Evolutionary conservation across 1,140 invertebrate species (phyloP).

Genomic region (Phocides pigmalion): DNA sequence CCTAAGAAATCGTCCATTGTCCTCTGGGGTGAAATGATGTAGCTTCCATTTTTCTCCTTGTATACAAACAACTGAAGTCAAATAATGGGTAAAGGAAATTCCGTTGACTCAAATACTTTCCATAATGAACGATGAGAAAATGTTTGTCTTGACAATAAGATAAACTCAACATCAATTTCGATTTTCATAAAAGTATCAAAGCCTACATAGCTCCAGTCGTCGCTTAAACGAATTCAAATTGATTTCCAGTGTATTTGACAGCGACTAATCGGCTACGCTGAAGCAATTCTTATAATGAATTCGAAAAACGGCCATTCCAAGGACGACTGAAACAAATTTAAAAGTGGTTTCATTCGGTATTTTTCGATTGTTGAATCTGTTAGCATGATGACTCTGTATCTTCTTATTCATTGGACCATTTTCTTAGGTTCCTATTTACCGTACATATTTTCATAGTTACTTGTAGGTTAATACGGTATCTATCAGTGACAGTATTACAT

Average conservation of each 20-base stretch:
- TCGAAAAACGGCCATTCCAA: slow-evolving; percentile 35
- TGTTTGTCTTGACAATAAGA: background rate
- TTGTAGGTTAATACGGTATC: too few species aligned
- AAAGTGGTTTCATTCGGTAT: slow-evolving; percentile 2
- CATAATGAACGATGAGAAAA: slow-evolving; percentile 2
- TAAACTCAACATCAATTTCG: background rate
- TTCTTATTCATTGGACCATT: background rate
- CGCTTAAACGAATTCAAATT: background rate
- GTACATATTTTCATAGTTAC: too few species aligned
- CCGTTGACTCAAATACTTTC: background rate
- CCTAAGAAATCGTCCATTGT: slow-evolving; percentile 39
- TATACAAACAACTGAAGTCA: slow-evolving; percentile 38
- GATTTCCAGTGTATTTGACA: slow-evolving; percentile 33
- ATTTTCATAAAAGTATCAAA: slow-evolving; percentile 9
- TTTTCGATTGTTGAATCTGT: background rate
- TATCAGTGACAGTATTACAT: too few species aligned
- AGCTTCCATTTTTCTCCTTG: slow-evolving; percentile 40
- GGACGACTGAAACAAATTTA: slow-evolving; percentile 17
- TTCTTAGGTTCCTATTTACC: too few species aligned
- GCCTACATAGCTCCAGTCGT: background rate
- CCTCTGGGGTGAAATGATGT: slow-evolving; percentile 36
- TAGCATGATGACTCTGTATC: background rate
- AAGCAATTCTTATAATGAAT: slow-evolving; percentile 41
- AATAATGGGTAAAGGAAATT: slow-evolving; percentile 37
- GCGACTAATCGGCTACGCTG: slow-evolving; percentile 10